Evolutionary conservation across 2,888 invertebrate species (phyloP), one percentile per base, ranked within the genome.

Genomic region (Noctua pronuba): DNA sequence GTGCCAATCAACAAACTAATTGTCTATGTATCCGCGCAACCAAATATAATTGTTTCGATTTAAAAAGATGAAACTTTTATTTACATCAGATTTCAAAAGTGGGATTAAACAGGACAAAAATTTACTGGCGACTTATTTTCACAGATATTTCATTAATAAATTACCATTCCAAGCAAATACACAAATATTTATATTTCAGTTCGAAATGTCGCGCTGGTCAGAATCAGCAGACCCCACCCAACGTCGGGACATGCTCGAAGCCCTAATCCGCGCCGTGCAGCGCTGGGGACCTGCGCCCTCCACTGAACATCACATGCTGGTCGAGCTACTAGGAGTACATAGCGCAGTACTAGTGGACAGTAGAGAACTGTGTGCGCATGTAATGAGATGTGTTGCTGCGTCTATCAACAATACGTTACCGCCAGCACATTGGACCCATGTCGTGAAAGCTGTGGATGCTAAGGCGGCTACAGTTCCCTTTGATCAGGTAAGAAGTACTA

Each of bases 281-380:
- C 88, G 91, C 7, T 90, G 90, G 88, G 94, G 93, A 0, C 79
- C 89, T 18, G 46, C 85, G 0, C 92, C 93, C 0, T 80, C 82
- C 4, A 31, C 78, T 0, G 90, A 93, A 0, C 86, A 93, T 38
- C 85, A 89, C 55, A 89, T 95, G 71, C 80, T 95, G 1, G 64
- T 94, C 0, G 96, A 96, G 88, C 86, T 96, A 35, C 78, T 95
- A 4, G 94, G 94, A 35, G 92, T 95, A 41, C 96, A 96, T 75
- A 88, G 90, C 7, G 76, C 84, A 0, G 77, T 88, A 0, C 84
- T 94, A 46, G 79, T 92, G 41, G 86, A 90, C 64, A 76, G 88
- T 1, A n/a, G 76, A 0, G 92, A 93, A 62, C 55, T 95, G 31
- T 85, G 89, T 68, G 74, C 82, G 16, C 88, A 92, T 67, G 87